Evolutionary conservation across 1,140 invertebrate species (phyloP).

Genomic region (Aradophagus sp.): DNA sequence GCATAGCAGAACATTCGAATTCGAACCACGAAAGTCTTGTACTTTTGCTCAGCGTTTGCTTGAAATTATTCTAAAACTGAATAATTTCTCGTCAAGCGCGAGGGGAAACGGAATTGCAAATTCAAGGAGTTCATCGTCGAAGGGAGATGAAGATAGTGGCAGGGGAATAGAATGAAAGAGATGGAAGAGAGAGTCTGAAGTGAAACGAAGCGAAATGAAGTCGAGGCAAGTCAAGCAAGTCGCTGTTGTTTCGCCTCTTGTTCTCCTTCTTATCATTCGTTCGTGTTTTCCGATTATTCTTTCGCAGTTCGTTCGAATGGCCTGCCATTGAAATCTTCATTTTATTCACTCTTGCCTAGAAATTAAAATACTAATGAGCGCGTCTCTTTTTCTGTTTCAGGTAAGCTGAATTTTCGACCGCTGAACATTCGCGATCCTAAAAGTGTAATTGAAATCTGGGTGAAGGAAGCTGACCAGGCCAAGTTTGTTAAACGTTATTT

Average conservation of each 20-base stretch:
- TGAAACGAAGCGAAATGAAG: constrained; percentile 52
- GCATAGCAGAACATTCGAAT: too few relatives aligned
- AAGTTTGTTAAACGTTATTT: neutral
- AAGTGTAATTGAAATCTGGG: neutral
- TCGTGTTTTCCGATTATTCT: constrained; percentile 17
- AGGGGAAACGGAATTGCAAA: constrained; percentile 11
- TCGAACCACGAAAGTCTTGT: too few relatives aligned
- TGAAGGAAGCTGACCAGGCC: neutral
- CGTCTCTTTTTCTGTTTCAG: constrained; percentile 25
- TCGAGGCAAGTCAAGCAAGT: constrained; percentile 43
- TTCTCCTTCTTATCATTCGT: constrained; percentile 44
- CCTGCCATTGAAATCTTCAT: neutral
- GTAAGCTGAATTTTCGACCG: constrained; percentile 12
- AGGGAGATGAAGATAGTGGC: constrained; percentile 25
- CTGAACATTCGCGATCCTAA: neutral
- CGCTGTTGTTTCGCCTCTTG: constrained; percentile 41
- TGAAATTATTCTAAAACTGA: neutral
- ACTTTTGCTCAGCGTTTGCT: too few relatives aligned
- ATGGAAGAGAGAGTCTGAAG: constrained; percentile 21
- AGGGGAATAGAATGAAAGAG: constrained; percentile 45
- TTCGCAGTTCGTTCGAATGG: neutral
- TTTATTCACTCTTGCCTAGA: neutral
- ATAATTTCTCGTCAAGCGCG: constrained; percentile 4
- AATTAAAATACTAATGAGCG: constrained; percentile 7
- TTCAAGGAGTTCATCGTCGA: constrained; percentile 15